Conservation (phyloP, 2,113 vertebrate species). For the Mastomys coucha region DNA sequence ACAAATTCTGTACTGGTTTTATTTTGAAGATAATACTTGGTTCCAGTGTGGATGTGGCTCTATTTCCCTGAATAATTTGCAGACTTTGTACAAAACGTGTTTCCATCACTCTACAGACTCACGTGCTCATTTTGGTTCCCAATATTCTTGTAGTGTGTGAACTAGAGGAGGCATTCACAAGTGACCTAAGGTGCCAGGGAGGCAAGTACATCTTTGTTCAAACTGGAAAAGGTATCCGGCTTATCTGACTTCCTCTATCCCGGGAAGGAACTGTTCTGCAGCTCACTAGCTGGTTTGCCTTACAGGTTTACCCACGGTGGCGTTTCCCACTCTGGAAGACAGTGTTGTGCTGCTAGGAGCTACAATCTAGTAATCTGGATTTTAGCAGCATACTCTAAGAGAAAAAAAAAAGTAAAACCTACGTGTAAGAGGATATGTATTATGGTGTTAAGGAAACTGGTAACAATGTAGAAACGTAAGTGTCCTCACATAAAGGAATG, state of each 20-base stretch:
- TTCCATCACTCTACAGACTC: neutral
- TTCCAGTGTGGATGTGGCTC: neutral
- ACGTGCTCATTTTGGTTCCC: neutral
- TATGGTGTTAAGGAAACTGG: conserved; percentile 41
- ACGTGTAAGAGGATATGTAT: neutral
- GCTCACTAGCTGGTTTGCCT: neutral
- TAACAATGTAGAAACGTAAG: conserved; percentile 25
- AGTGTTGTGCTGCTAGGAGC: neutral
- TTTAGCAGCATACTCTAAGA: neutral
- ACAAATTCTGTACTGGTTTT: neutral
- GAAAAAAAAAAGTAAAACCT: neutral
- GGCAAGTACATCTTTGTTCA: neutral
- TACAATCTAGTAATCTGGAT: neutral
- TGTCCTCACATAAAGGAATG: conserved; percentile 36
- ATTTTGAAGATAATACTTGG: neutral
- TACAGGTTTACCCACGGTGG: neutral
- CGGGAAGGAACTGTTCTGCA: neutral
- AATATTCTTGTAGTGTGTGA: neutral
- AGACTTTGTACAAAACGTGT: neutral
- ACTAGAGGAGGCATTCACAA: neutral
- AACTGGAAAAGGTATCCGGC: neutral
- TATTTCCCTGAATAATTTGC: conserved; percentile 13
- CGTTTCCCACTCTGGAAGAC: neutral
- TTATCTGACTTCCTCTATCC: neutral
- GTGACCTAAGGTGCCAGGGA: neutral